Conservation (phyloP, 2,113 vertebrate species). For the Cyprinodon brontotheroides region DNA sequence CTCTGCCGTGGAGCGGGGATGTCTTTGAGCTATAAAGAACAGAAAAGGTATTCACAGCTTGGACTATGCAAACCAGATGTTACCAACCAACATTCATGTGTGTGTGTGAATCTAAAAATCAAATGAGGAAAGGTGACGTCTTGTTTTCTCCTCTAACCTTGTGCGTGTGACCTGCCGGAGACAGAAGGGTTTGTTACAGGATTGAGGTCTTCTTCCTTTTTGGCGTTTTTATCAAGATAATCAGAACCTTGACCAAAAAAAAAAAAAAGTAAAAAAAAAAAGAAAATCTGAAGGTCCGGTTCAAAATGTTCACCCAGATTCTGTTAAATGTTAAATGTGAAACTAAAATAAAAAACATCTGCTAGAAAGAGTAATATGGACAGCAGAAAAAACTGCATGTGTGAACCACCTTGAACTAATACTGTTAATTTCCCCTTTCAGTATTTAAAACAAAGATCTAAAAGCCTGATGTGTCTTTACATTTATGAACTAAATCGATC, state of each 20-base stretch:
- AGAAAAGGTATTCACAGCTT: conserved; percentile 4
- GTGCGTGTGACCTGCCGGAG: conserved; percentile 20
- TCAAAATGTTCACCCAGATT: no score
- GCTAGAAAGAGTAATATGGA: no score
- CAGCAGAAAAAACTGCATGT: no score
- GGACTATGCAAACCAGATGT: neutral
- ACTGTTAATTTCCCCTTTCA: no score
- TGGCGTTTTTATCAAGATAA: conserved; percentile 16
- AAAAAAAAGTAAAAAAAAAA: neutral
- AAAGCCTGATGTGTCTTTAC: no score
- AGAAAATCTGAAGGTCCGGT: no score
- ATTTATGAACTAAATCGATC: no score
- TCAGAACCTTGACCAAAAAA: conserved; percentile 10
- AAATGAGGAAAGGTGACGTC: neutral
- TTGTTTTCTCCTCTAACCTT: conserved; percentile 34
- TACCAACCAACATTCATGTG: neutral
- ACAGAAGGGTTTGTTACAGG: neutral
- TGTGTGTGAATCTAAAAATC: neutral
- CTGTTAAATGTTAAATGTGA: no score
- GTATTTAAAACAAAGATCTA: no score
- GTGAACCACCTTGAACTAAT: no score
- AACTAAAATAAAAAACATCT: no score
- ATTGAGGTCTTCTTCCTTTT: conserved; percentile 30
- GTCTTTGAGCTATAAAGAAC: conserved; percentile 62
- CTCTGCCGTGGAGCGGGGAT: conserved; percentile 8